Percentiles rank a stretch among this genome's conserved stretches.
phyloP scores from a whole-genome alignment of 2,113 vertebrate genomes.

The Elephas maximus region DNA sequence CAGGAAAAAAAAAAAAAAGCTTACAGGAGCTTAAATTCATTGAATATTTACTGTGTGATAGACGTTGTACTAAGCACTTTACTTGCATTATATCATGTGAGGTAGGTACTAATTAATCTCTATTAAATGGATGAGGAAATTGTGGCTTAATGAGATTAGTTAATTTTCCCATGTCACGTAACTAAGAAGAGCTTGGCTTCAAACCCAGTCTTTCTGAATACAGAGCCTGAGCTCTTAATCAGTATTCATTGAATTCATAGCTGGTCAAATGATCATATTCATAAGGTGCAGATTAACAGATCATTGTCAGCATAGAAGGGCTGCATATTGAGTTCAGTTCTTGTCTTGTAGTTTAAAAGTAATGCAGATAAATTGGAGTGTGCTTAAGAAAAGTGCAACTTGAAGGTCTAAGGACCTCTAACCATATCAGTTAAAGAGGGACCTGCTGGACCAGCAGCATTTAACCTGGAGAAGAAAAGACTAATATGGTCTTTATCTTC shows the following conservation, averaged over 20 bases:
- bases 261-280: conserved; percentile 27
- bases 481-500: not conserved
- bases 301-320: not conserved
- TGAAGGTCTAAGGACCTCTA: not conserved
- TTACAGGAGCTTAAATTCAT: not conserved
- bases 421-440: not conserved
- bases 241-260: conserved; percentile 6
- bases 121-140: not conserved
- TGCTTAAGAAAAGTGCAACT: not conserved
- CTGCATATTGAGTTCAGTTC: not conserved
- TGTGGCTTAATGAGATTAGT: not conserved
- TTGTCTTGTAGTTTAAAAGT: not conserved
- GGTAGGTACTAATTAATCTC: not conserved
- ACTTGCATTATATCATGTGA: not conserved
- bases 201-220: conserved; percentile 8
- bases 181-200: not conserved
- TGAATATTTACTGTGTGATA: not conserved
- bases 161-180: conserved; percentile 7
- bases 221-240: not conserved
- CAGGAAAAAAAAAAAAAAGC: not conserved
- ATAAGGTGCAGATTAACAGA: not conserved
- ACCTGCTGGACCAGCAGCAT: not conserved
- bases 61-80: not conserved
- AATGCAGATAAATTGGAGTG: not conserved
- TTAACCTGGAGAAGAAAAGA: conserved; percentile 14